Evolutionary conservation across 2,888 invertebrate species (phyloP), one percentile per base, ranked within the genome.

Genomic region (Phragmatobia fuliginosa): DNA sequence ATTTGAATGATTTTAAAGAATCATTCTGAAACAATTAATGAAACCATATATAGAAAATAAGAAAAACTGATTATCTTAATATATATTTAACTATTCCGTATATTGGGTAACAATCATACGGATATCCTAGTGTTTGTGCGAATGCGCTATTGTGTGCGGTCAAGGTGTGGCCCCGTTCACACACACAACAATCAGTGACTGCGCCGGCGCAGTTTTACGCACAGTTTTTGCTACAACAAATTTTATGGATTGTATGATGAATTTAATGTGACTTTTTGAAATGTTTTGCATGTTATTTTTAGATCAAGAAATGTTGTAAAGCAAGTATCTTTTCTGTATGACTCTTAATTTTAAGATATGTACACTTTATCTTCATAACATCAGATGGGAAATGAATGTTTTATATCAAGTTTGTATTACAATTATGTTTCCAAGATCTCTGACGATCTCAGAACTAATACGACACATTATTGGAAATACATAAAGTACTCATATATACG

Each of bases 141-240:
- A 73, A 71, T 71, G 69, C 66, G 45, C 73, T 66, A 82, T 81
- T 76, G 79, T 75, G 68, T 65, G 70, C 67, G 89, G 89, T 90
- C 90, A 90, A 90, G 90, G 90, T 83, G 80, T 82, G 89, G 66
- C 89, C 88, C 79, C 83, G 80, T 90, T 90, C 90, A 82, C 90
- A 90, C 84, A 72, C 78, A 76, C 52, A 67, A 70, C 71, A 71
- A 71, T 67, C 49, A 63, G 62, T 52, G 56, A 49, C 60, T 56
- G 67, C 64, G 64, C 58, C 11, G 41, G 67, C 63, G 63, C 59
- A 14, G 58, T 18, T 62, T 59, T 62, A 62, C 61, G 61, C 36
- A 56, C 33, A 56, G 31, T 64, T 58, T 49, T 66, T 62, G 45
- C 62, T 62, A 49, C n/a, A 52, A 52, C 64, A 32, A n/a, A 7